Percentiles rank a stretch among this genome's conserved stretches.
phyloP scores from a whole-genome alignment of 2,888 invertebrate species.

The Choreutis nemorana region DNA sequence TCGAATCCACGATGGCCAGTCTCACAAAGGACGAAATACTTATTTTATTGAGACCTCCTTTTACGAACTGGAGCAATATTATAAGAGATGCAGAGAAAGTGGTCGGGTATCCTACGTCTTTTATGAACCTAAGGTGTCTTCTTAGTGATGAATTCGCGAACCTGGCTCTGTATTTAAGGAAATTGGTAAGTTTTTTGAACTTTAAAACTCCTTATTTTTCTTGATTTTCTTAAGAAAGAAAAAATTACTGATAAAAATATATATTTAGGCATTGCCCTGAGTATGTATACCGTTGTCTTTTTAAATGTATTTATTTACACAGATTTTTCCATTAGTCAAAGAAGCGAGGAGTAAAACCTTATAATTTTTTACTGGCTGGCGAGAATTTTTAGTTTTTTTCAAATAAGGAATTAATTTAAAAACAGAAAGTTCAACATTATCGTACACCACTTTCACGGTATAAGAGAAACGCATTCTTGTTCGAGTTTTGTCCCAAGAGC shows the following conservation, averaged over 20 bases:
- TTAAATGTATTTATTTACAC: too few species aligned
- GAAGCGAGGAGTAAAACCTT: too few species aligned
- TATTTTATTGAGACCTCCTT: conserved; percentile 47
- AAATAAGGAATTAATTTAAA: too few species aligned
- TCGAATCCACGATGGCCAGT: conserved; percentile 52
- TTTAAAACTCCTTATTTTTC: background rate
- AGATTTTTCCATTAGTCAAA: too few species aligned
- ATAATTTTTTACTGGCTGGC: too few species aligned
- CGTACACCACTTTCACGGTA: too few species aligned
- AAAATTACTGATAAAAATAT: background rate
- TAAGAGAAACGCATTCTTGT: too few species aligned
- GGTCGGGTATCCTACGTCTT: conserved; percentile 66
- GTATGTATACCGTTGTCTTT: background rate
- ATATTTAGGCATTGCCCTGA: background rate
- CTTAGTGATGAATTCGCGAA: conserved; percentile 70
- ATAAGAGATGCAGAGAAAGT: conserved; percentile 61
- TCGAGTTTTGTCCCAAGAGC: too few species aligned
- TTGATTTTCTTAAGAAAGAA: background rate
- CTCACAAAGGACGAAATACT: conserved; percentile 55
- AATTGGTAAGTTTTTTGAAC: conserved; percentile 42
- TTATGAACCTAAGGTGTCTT: conserved; percentile 66
- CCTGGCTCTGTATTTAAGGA: conserved; percentile 57
- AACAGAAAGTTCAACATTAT: too few species aligned
- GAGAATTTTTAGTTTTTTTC: too few species aligned
- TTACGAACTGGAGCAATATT: conserved; percentile 54